Percentiles rank a stretch among this genome's conserved stretches.
These are phyloP conservation scores for Phyllotreta cruciferae DNA, from an alignment of 2,888 invertebrate species.

Conservation along the genomic window DNA sequence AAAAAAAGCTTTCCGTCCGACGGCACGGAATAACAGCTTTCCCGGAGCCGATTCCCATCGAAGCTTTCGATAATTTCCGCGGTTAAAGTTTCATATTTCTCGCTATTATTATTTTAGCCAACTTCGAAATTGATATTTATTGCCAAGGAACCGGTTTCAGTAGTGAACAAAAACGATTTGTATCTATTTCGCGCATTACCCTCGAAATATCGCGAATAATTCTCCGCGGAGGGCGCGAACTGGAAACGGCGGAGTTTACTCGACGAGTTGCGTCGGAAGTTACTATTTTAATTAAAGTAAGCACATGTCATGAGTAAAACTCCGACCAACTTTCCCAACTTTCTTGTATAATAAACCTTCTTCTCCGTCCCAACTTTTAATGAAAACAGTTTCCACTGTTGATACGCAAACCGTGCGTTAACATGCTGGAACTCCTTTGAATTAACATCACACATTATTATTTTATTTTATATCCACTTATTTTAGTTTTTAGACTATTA, in stretches of 20 bases:
- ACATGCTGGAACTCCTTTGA: too few relatives aligned
- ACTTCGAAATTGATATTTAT: too few relatives aligned
- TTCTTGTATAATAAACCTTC: slow-evolving; percentile 15
- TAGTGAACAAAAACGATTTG: neutral
- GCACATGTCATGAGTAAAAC: slow-evolving; percentile 14
- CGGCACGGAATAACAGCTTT: too few relatives aligned
- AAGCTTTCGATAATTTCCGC: too few relatives aligned
- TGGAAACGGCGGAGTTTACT: slow-evolving; percentile 5
- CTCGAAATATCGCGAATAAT: slow-evolving; percentile 1
- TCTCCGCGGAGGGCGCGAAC: slow-evolving; percentile 2
- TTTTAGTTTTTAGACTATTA: too few relatives aligned
- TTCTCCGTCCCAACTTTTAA: slow-evolving; percentile 7
- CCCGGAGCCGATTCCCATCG: too few relatives aligned
- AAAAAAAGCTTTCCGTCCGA: too few relatives aligned
- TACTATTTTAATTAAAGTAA: slow-evolving; percentile 12
- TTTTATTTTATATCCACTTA: too few relatives aligned
- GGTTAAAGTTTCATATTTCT: too few relatives aligned
- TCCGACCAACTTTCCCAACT: slow-evolving; percentile 1
- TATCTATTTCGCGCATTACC: slow-evolving; percentile 1
- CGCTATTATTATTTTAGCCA: too few relatives aligned
- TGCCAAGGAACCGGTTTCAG: too few relatives aligned
- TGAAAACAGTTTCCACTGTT: slow-evolving; percentile 6
- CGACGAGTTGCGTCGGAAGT: slow-evolving; percentile 3
- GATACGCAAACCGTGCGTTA: neutral
- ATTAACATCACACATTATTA: too few relatives aligned